A percentile compares a stretch with the other conserved stretches of the same genome.
These are phyloP conservation scores for Hozukius guyotensis DNA, from an alignment of 2,797 vertebrate genomes.

Conservation along the genomic window DNA sequence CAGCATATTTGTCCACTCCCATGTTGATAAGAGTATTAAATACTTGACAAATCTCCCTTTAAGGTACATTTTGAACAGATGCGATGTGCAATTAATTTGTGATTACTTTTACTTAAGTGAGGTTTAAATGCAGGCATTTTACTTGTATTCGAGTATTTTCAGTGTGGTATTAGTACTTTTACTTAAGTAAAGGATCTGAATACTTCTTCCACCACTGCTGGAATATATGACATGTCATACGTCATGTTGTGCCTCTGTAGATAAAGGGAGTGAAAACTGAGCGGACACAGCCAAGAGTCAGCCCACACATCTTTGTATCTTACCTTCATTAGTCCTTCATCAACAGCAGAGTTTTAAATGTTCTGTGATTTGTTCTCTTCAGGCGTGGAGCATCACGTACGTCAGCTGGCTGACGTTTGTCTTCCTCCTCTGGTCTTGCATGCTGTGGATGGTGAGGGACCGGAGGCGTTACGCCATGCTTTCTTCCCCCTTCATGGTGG, in stretches of 20 bases:
- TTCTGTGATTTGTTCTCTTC: background rate
- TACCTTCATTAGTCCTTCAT: background rate
- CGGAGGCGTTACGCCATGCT: slow-evolving; percentile 95
- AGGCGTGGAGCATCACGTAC: slow-evolving; percentile 98
- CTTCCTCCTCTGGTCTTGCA: slow-evolving; percentile 95
- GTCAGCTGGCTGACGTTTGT: slow-evolving; percentile 97
- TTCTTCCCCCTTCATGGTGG: slow-evolving; percentile 96
- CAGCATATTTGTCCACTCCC: too few relatives aligned
- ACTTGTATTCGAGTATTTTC: background rate
- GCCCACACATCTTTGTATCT: background rate
- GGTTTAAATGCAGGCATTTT: background rate
- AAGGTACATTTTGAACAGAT: too few relatives aligned
- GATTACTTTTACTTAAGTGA: background rate
- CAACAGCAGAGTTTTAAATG: background rate
- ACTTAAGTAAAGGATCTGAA: background rate
- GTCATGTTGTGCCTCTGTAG: background rate
- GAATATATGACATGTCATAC: background rate
- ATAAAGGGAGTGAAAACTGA: background rate
- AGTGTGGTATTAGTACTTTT: background rate
- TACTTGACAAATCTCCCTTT: too few relatives aligned
- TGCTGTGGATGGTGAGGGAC: slow-evolving; percentile 95
- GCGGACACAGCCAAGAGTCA: background rate
- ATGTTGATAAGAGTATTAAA: too few relatives aligned
- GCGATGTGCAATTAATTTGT: too few relatives aligned
- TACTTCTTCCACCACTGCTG: background rate